A percentile compares a stretch with the other conserved stretches of the same genome.
These are phyloP conservation scores for Saguinus midas DNA, from an alignment of 2,113 vertebrate species.

Conservation along the genomic window DNA sequence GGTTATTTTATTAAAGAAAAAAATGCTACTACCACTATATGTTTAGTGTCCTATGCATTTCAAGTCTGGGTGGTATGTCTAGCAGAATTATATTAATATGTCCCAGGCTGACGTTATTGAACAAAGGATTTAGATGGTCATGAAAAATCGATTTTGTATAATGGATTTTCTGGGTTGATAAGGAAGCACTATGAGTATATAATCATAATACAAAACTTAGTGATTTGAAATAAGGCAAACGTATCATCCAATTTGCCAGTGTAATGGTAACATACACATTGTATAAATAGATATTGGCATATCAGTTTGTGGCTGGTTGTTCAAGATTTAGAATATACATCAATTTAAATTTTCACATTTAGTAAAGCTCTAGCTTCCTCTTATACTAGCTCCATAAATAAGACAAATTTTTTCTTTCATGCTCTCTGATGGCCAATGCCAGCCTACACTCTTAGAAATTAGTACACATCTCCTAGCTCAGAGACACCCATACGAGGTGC, in stretches of 20 bases:
- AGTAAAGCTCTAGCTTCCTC: no score
- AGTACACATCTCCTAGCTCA: no score
- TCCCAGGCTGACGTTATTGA: neutral
- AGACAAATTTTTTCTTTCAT: no score
- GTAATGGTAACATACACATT: neutral
- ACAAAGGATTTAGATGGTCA: slow-evolving; percentile 17
- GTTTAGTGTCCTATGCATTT: neutral
- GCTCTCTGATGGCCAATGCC: no score
- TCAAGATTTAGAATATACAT: no score
- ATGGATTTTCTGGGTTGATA: slow-evolving; percentile 39
- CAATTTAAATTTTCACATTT: no score
- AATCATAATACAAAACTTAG: slow-evolving; percentile 11
- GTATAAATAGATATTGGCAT: no score
- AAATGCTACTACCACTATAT: neutral
- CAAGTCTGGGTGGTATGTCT: neutral
- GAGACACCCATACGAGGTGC: neutral
- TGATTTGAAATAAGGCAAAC: slow-evolving; percentile 20
- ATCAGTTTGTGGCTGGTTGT: no score
- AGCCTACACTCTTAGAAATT: no score
- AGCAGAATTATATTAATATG: neutral
- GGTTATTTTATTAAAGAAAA: neutral
- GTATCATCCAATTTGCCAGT: neutral
- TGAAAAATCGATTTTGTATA: neutral
- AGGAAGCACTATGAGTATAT: neutral
- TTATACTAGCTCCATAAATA: no score